Percentiles rank a stretch among this genome's conserved stretches.
These are phyloP conservation scores for Indicator indicator DNA, from an alignment of 2,113 vertebrate species.

Conservation along the genomic window DNA sequence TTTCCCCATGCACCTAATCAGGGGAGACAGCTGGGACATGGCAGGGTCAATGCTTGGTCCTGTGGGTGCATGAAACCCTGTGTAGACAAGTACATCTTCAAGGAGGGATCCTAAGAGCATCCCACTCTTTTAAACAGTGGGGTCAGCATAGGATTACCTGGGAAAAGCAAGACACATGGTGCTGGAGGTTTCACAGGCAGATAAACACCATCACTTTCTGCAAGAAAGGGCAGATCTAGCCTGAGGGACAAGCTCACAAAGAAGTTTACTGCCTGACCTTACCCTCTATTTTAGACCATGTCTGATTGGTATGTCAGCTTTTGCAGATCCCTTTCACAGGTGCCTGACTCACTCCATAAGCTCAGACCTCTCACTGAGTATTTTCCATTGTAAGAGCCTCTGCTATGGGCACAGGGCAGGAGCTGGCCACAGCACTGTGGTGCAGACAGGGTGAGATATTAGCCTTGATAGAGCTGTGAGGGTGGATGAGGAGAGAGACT, in stretches of 20 bases:
- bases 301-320: not conserved
- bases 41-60: not conserved
- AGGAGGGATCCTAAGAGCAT: not conserved
- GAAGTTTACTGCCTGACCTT: not conserved
- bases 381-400: not conserved
- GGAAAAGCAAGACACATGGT: accelerated
- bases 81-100: not conserved
- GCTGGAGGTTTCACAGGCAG: not conserved
- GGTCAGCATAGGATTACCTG: not conserved
- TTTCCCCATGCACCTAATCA: not conserved
- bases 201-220: not conserved
- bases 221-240: not conserved
- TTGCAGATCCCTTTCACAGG: not conserved
- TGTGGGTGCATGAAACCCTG: not conserved
- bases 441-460: not conserved
- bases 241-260: not conserved
- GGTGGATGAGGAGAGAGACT: not conserved
- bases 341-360: not conserved
- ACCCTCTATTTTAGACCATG: not conserved
- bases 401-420: not conserved
- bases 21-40: not conserved
- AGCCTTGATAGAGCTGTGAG: not conserved
- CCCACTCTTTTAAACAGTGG: accelerated
- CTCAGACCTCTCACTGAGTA: not conserved
- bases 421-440: not conserved